Evolutionary conservation across 1,140 invertebrate species (phyloP).

Genomic region (Lanistes nyassanus): DNA sequence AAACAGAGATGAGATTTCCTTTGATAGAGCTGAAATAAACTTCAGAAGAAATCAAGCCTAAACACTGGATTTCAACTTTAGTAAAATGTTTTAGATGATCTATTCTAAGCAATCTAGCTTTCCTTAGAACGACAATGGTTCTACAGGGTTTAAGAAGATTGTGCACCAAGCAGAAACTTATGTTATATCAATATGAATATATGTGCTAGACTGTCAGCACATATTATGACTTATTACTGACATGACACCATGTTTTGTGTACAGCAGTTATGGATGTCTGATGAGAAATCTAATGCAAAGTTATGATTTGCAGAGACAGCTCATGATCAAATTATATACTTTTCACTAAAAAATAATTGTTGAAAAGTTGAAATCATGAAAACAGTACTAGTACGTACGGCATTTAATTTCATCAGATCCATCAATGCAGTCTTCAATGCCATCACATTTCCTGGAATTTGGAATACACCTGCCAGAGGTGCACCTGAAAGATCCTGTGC

Average conservation of each 20-base stretch:
- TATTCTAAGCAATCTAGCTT: too few relatives aligned
- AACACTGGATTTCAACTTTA: not conserved
- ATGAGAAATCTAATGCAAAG: not conserved
- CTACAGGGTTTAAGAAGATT: too few relatives aligned
- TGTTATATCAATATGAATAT: too few relatives aligned
- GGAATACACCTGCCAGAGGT: constrained; percentile 54
- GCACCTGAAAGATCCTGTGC: constrained; percentile 48
- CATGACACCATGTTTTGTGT: not conserved
- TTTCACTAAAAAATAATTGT: not conserved
- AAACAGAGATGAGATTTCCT: not conserved
- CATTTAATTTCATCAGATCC: constrained; percentile 61
- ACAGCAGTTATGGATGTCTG: not conserved
- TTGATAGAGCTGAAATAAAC: not conserved
- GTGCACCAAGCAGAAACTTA: too few relatives aligned
- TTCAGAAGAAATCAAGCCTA: not conserved
- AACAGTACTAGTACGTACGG: not conserved
- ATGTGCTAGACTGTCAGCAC: not conserved
- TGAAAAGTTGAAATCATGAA: not conserved
- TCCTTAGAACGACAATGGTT: too few relatives aligned
- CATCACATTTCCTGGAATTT: constrained; percentile 54
- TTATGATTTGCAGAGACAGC: too few relatives aligned
- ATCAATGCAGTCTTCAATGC: constrained; percentile 60
- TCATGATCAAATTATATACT: not conserved
- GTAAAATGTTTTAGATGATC: too few relatives aligned
- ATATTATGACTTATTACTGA: not conserved